Conservation (phyloP, 2,888 invertebrate species). For the Drosophila multiciliata region DNA sequence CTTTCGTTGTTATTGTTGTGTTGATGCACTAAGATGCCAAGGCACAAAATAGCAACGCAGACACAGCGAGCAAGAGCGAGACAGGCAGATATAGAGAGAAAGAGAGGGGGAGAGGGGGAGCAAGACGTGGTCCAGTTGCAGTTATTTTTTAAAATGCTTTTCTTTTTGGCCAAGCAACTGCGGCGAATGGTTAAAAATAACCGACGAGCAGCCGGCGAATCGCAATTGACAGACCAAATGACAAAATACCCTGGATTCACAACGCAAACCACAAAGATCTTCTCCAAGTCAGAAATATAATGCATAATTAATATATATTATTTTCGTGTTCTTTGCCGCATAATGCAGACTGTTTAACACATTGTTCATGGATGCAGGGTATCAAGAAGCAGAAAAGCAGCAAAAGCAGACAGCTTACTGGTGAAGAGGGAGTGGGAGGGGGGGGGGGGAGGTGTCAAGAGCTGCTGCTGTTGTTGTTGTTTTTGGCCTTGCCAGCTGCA, state of each 20-base stretch:
- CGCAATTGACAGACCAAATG: background rate
- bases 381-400: conserved; percentile 19
- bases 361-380: background rate
- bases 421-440: background rate
- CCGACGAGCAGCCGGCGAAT: background rate
- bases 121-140: conserved; percentile 19
- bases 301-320: background rate
- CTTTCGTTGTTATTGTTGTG: conserved; percentile 75
- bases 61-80: background rate
- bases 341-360: background rate
- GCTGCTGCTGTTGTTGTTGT: conserved; percentile 24
- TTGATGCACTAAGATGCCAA: conserved; percentile 31
- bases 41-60: background rate
- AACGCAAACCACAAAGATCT: background rate
- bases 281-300: background rate
- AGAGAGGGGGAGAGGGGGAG: background rate
- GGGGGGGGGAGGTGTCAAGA: background rate
- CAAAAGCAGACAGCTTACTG: background rate
- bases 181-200: conserved; percentile 40
- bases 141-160: background rate
- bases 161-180: conserved; percentile 35
- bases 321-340: background rate
- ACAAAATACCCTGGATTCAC: background rate
- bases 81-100: background rate
- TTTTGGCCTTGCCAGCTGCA: conserved; percentile 66